Percentiles rank a stretch among this genome's conserved stretches.
Conservation (phyloP, 1,140 invertebrate genomes). For the Paraescarpia echinospica region DNA sequence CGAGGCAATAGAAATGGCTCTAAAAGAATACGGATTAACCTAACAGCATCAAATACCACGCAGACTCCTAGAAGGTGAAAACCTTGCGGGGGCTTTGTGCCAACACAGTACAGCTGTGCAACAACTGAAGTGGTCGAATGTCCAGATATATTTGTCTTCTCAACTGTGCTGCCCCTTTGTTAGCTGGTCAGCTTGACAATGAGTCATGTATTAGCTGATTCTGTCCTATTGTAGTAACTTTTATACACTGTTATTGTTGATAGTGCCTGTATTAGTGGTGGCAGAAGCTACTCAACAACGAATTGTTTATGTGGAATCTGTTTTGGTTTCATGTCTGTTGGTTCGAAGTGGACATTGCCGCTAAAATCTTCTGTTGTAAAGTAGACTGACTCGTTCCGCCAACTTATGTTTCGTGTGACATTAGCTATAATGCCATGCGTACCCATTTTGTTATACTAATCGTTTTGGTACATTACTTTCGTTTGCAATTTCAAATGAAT, state of each 20-base stretch:
- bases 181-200: background rate
- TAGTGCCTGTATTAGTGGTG: background rate
- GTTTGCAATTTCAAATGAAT: background rate
- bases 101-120: background rate
- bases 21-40: slow-evolving; percentile 17
- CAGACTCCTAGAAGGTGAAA: background rate
- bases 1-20: slow-evolving; percentile 19
- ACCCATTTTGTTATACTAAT: background rate
- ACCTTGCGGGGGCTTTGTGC: background rate
- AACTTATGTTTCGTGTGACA: background rate
- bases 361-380: background rate
- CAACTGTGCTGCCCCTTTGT: background rate
- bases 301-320: background rate
- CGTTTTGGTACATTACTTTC: background rate
- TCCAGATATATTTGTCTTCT: background rate
- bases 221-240: background rate
- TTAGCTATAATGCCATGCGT: background rate
- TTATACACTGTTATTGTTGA: background rate
- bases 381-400: background rate
- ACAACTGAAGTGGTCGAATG: background rate
- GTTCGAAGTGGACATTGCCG: background rate
- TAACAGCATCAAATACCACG: slow-evolving; percentile 4
- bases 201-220: background rate
- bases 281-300: background rate
- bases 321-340: background rate